A percentile compares a stretch with the other conserved stretches of the same genome.
These are phyloP conservation scores for Eptesicus fuscus DNA, from an alignment of 2,113 vertebrate genomes.

Conservation along the genomic window DNA sequence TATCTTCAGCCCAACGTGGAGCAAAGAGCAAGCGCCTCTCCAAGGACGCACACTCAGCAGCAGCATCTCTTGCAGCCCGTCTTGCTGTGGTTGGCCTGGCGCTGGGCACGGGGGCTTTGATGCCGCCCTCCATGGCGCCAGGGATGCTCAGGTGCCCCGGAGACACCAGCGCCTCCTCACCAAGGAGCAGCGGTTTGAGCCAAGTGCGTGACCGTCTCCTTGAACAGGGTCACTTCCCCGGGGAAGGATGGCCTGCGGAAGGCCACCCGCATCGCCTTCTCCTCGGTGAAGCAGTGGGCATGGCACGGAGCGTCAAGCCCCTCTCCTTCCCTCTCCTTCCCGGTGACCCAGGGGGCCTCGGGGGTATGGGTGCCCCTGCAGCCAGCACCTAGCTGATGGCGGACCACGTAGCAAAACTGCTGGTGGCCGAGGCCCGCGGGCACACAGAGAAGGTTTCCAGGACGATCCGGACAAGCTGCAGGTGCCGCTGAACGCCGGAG, in stretches of 20 bases:
- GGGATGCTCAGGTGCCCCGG: conserved; percentile 91
- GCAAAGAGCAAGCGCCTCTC: conserved; percentile 89
- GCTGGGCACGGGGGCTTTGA: conserved; percentile 88
- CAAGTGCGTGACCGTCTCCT: conserved; percentile 95
- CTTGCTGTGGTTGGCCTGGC: conserved; percentile 90
- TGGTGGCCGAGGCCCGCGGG: conserved; percentile 90
- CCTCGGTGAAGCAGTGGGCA: conserved; percentile 93
- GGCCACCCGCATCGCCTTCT: conserved; percentile 85
- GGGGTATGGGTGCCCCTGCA: conserved; percentile 89
- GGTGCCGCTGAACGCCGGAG: conserved; percentile 87
- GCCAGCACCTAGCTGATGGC: conserved; percentile 74
- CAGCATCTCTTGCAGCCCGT: conserved; percentile 88
- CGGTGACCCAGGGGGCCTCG: conserved; percentile 37
- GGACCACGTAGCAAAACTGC: conserved; percentile 88
- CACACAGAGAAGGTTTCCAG: conserved; percentile 87
- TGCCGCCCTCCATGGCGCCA: conserved; percentile 94
- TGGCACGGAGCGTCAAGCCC: conserved; percentile 86
- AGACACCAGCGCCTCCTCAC: conserved; percentile 90
- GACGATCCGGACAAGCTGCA: conserved; percentile 90
- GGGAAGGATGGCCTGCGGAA: conserved; percentile 85
- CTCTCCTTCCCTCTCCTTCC: no score
- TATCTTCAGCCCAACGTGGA: no score
- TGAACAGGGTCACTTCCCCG: conserved; percentile 92
- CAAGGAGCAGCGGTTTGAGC: conserved; percentile 92
- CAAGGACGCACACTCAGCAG: conserved; percentile 87